Conservation (phyloP, 2,113 vertebrate genomes). For the Alethe diademata region DNA sequence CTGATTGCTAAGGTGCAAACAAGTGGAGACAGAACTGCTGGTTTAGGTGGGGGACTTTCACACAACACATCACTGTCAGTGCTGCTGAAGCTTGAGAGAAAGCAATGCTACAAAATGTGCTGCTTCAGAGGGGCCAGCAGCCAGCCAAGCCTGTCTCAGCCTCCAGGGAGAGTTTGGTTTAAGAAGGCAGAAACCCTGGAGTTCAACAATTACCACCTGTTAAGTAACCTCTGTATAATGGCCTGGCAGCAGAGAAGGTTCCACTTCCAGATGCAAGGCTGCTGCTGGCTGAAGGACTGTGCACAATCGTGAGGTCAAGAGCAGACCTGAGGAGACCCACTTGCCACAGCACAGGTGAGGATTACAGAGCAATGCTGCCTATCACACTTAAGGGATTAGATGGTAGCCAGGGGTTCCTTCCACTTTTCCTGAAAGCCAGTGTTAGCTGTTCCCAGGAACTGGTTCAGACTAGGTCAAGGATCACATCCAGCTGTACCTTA, state of each 20-base stretch:
- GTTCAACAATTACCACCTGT: background rate
- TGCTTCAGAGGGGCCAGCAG: background rate
- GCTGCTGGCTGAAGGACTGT: background rate
- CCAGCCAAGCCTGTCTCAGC: background rate
- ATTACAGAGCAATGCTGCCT: background rate
- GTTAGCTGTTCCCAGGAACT: background rate
- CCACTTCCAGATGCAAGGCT: background rate
- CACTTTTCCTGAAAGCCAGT: background rate
- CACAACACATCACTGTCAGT: background rate
- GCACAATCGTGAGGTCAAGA: background rate
- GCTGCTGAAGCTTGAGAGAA: background rate
- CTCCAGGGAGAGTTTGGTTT: background rate
- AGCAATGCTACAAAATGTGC: background rate
- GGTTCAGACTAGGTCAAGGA: background rate
- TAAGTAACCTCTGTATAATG: background rate
- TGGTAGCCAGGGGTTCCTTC: background rate
- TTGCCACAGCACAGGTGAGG: background rate
- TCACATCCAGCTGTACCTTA: background rate
- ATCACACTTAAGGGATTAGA: background rate
- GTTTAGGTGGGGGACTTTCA: background rate
- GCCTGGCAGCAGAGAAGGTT: background rate
- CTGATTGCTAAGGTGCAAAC: slow-evolving; percentile 36
- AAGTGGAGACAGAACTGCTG: background rate
- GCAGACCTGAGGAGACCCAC: background rate
- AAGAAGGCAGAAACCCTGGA: background rate